Evolutionary conservation across 2,797 vertebrate species (phyloP).

Genomic region (Mus minutoides): DNA sequence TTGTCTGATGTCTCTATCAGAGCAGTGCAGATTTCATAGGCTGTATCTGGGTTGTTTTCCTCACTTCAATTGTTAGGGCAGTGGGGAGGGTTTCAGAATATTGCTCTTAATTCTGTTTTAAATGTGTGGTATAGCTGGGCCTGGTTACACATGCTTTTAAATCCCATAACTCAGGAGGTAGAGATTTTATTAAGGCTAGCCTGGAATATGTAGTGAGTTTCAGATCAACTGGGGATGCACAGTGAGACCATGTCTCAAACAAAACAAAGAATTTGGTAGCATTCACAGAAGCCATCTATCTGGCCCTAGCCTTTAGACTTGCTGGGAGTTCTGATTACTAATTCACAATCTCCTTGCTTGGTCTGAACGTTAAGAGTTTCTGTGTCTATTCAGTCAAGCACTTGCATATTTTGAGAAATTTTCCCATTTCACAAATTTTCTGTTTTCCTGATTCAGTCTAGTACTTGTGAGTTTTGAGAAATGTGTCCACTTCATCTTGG

Average conservation of each 20-base stretch:
- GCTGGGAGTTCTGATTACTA: background rate
- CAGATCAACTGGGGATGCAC: background rate
- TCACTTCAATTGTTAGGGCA: background rate
- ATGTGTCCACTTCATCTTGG: background rate
- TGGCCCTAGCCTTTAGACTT: background rate
- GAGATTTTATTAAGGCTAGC: background rate
- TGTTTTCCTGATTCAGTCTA: slow-evolving; percentile 3
- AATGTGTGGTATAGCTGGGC: background rate
- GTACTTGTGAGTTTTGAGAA: background rate
- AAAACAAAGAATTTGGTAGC: background rate
- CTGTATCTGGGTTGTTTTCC: background rate
- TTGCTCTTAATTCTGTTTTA: background rate
- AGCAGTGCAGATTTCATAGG: background rate
- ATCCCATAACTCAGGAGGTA: background rate
- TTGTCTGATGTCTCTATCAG: background rate
- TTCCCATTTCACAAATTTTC: background rate
- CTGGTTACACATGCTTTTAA: background rate
- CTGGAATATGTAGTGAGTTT: background rate
- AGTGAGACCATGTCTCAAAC: background rate
- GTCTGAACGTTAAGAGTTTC: background rate
- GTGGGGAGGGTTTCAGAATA: background rate
- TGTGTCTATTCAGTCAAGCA: background rate
- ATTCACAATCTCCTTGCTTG: background rate
- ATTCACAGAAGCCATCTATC: background rate
- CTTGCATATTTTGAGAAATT: background rate